phyloP scores from a whole-genome alignment of 2,797 vertebrate species.

The Rousettus madagascariensis region DNA sequence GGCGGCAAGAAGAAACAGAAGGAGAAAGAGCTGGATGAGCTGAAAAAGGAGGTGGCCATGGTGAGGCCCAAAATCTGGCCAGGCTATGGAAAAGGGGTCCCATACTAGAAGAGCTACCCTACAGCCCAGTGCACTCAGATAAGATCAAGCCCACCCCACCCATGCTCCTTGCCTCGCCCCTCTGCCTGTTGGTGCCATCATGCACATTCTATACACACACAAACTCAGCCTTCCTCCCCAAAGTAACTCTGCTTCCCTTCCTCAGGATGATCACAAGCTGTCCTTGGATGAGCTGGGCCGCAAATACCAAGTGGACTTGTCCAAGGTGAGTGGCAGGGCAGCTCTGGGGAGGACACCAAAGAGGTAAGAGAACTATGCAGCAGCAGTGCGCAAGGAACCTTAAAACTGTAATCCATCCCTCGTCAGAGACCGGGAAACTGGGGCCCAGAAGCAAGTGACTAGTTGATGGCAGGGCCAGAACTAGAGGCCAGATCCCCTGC shows the following conservation, averaged over 20 bases:
- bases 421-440: background rate
- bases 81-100: background rate
- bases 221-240: background rate
- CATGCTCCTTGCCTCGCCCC: background rate
- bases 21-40: constrained; percentile 91
- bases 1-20: constrained; percentile 90
- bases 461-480: background rate
- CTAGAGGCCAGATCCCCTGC: background rate
- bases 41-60: constrained; percentile 95
- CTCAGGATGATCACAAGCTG: constrained; percentile 94
- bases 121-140: background rate
- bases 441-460: background rate
- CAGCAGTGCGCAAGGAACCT: background rate
- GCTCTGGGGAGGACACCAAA: background rate
- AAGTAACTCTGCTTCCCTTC: background rate
- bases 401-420: background rate
- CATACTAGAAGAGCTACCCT: background rate
- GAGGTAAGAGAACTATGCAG: background rate
- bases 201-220: background rate
- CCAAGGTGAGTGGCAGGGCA: constrained; percentile 84
- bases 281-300: constrained; percentile 90
- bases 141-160: background rate
- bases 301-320: constrained; percentile 92
- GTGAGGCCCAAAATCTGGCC: constrained; percentile 81
- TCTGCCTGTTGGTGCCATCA: no score